Percentiles rank a stretch among this genome's conserved stretches.
phyloP scores from a whole-genome alignment of 1,140 invertebrate genomes.

The roundworm (Caenorhabditis elegans) region DNA sequence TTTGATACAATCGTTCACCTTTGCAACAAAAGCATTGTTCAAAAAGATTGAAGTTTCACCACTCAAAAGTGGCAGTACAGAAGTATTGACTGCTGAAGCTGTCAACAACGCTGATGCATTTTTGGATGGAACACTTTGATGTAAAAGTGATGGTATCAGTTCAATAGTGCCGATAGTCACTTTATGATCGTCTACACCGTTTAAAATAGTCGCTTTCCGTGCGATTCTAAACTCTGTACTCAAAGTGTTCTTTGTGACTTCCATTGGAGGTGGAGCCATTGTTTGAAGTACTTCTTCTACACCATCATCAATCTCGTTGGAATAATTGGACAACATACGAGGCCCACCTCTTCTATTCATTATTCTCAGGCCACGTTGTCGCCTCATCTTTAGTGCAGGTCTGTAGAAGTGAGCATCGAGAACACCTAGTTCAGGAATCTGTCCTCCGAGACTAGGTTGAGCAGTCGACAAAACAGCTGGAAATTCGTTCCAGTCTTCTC shows the following conservation, averaged over 20 bases:
- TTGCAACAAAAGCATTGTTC: constrained; percentile 69
- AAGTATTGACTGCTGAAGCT: constrained; percentile 66
- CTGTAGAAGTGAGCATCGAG: constrained; percentile 59
- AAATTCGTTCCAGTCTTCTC: constrained; percentile 68
- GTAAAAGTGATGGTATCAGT: constrained; percentile 66
- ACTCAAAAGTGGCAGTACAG: constrained; percentile 65
- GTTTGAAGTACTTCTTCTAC: no score
- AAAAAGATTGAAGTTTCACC: constrained; percentile 68
- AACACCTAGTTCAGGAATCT: constrained; percentile 64
- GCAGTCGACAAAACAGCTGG: constrained; percentile 67
- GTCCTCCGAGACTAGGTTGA: constrained; percentile 66
- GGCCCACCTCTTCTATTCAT: no score
- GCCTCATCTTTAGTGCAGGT: no score
- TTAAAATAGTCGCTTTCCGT: not conserved
- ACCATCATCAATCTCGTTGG: not conserved
- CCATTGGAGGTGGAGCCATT: not conserved
- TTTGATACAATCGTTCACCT: no score
- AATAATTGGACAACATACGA: no score
- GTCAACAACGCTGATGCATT: constrained; percentile 66
- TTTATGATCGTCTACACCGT: not conserved
- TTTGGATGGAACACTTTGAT: constrained; percentile 67
- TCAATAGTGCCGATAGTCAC: constrained; percentile 63
- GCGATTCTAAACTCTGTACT: constrained; percentile 12
- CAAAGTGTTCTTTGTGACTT: not conserved
- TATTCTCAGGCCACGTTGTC: no score